Evolutionary conservation across 2,888 invertebrate genomes (phyloP), one percentile per base, ranked within the genome.

Genomic region (Gymnosoma rotundatum): DNA sequence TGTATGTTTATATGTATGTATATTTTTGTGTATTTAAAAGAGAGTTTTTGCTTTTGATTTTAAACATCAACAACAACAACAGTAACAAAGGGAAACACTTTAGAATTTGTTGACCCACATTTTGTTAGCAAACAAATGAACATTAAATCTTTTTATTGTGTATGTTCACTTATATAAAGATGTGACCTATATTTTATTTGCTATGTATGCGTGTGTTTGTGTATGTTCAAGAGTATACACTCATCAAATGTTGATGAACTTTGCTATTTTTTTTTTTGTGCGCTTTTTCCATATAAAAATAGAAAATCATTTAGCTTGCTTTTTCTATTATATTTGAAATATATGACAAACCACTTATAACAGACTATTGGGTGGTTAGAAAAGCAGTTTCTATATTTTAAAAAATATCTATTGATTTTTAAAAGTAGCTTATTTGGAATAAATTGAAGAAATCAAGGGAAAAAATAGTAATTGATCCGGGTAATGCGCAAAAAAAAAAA

Each of bases 21-120:
- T 14, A 61, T 64, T 25, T 36, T 12, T 75, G 36, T 64, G 48
- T 66, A 7, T 60, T 1, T 20, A 16, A 72, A 21, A 45, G 20
- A 61, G 76, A 69, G 32, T 79, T 73, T 69, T 48, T 54, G 32
- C 32, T 69, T 75, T 79, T 70, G 70, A 70, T 75, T 75, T 75
- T 56, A 16, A 50, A 36, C 10, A 50, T 21, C 38, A 50, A 25
- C 10, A 50, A 45, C 38, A 50, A 25, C 18, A 58, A 25, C 12
- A 42, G 48, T 38, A 50, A 42, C 64, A 63, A 56, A 7, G 45
- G 45, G 38, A 42, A 84, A 58, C 78, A 78, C 84, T 84, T 78
- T 78, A 81, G 78, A 74, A 81, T 84, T 38, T 84, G 60, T 84
- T 84, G 84, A 84, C 84, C 84, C 74, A 84, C 81, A 84, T 84